phyloP scores from a whole-genome alignment of 2,113 vertebrate genomes.

The Mirounga angustirostris region DNA sequence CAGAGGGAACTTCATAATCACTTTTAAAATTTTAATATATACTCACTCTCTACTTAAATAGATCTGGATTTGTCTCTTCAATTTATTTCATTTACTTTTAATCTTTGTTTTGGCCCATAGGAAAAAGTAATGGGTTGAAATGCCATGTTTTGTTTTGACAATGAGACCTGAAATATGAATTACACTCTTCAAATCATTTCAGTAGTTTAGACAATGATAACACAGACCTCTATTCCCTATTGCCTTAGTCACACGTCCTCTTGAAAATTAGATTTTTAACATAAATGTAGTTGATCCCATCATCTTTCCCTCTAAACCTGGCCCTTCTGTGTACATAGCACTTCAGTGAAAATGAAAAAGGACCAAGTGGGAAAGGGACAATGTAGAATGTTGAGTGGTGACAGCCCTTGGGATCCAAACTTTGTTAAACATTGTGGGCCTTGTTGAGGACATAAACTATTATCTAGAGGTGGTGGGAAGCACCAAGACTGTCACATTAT shows the following conservation, averaged over 20 bases:
- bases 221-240: background rate
- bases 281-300: background rate
- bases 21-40: conserved; percentile 28
- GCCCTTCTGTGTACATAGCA: background rate
- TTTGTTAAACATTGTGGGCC: background rate
- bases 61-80: background rate
- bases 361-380: background rate
- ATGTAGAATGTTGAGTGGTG: background rate
- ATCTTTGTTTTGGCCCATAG: background rate
- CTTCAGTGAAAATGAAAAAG: background rate
- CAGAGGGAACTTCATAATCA: background rate
- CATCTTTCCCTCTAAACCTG: background rate
- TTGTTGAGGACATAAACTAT: background rate
- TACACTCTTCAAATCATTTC: background rate
- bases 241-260: background rate
- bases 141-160: background rate
- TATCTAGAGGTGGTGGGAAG: background rate
- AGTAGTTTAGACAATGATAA: background rate
- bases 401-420: background rate
- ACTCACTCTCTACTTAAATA: background rate
- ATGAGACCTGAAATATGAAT: background rate
- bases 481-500: background rate
- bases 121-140: background rate
- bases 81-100: conserved; percentile 37
- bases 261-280: background rate